Base-by-base conservation (phyloP, 2,797 vertebrate genomes). In the Coluber constrictor region DNA sequence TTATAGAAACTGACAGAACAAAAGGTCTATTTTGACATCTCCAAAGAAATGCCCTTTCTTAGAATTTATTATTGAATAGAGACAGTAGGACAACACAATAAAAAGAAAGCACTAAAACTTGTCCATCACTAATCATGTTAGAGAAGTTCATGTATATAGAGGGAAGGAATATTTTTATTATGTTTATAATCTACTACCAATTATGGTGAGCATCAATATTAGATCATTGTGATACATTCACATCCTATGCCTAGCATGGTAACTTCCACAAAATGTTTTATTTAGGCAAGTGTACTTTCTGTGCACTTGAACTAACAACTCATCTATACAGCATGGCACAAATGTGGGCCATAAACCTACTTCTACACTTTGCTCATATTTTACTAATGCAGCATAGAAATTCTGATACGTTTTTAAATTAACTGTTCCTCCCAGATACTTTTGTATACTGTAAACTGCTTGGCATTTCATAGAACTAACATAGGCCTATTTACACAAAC, bases 1-100 rank as follows among this genome's bases (percentile, higher is more conserved):
- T 93, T 89, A 60, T 70, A 91, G 93, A 93, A 91, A 91, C 56
- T 91, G 93, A 93, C 87, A 93, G 93, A 89, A 91, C 87, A 93
- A 93, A 93, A 91, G 27, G 4, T 55, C 70, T 5, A 86, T 93
- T 47, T 94, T 95, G 92, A 94, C 63, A 94, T 79, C 88, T 27
- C 47, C 94, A 88, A 92, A 94, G 95, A 89, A 90, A 94, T 94
- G 61, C 2, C 87, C 43, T 91, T 92, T 91, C 60, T 88, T 88
- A 13, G 12, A 2, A 3, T 60, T 94, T 95, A 56, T 18, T 93
- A 0, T 0, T 37, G 86, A 93, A 27, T 25, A 94, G 56, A 47
- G 95, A 12, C 86, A 56, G 59, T 63, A 90, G 29, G 90, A 86
- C 5, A 87, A 88, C 92, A 60, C 13, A 92, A 91, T 79, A 2